A percentile compares a stretch with the other conserved stretches of the same genome.
Conservation (phyloP, 2,113 vertebrate genomes). For the Passer montanus region DNA sequence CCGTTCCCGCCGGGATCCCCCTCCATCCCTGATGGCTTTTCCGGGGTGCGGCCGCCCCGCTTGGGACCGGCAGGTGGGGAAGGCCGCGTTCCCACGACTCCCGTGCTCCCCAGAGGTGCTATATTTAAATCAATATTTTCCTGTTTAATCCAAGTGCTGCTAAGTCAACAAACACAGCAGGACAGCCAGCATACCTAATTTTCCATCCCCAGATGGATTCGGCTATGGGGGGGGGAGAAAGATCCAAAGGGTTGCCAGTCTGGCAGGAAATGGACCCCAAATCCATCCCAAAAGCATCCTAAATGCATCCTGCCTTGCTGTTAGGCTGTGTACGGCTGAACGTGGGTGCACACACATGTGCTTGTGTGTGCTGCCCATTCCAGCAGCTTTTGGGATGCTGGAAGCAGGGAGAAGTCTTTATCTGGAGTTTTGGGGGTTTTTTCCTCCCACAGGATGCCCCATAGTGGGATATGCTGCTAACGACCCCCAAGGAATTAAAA, state of each 20-base stretch:
- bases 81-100: conserved; percentile 10
- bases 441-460: fast-evolving
- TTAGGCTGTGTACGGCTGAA: not conserved
- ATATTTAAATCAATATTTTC: conserved; percentile 59
- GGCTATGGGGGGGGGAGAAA: not conserved
- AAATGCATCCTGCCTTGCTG: not conserved
- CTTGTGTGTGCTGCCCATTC: not conserved
- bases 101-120: conserved; percentile 18
- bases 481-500: not conserved
- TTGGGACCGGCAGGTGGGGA: conserved; percentile 30
- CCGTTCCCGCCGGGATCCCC: not conserved
- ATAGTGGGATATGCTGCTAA: not conserved
- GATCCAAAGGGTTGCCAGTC: not conserved
- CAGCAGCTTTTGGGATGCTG: not conserved
- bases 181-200: not conserved
- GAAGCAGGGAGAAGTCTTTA: not conserved
- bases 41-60: not conserved
- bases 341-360: fast-evolving
- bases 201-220: not conserved
- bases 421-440: not conserved
- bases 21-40: not conserved
- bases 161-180: conserved; percentile 40
- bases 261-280: not conserved
- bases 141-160: conserved; percentile 23
- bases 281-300: not conserved